A percentile compares a stretch with the other conserved stretches of the same genome.
Evolutionary conservation across 2,113 vertebrate species (phyloP).

Genomic region (Podiceps cristatus): DNA sequence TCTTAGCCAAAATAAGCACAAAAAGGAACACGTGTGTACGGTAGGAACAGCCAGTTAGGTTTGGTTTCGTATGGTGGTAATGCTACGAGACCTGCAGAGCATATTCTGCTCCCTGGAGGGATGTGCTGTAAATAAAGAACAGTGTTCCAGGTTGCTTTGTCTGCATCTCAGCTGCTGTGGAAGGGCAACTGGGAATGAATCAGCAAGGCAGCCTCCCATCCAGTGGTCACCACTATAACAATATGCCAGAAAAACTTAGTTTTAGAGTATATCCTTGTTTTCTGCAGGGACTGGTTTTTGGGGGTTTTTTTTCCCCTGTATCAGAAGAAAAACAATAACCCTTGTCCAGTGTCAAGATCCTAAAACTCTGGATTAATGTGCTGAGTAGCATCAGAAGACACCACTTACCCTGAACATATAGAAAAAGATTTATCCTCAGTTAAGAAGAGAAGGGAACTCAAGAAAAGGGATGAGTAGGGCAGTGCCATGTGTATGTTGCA

Average conservation of each 20-base stretch:
- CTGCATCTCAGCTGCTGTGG: neutral
- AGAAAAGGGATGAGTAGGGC: neutral
- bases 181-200: neutral
- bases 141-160: neutral
- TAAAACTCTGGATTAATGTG: neutral
- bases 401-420: neutral
- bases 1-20: too few species aligned
- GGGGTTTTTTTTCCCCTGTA: neutral
- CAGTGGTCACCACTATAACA: neutral
- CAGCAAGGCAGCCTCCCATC: neutral
- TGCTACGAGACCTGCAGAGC: neutral
- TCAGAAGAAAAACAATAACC: neutral
- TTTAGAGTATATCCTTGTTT: neutral
- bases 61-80: neutral
- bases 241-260: neutral
- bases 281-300: neutral
- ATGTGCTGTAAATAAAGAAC: neutral
- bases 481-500: neutral
- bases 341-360: neutral
- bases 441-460: neutral
- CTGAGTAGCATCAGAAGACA: neutral
- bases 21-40: neutral
- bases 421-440: neutral
- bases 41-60: neutral
- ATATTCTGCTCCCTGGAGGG: neutral